These are phyloP conservation scores for Dilophus febrilis DNA, from an alignment of 2,888 invertebrate genomes.

Conservation along the genomic window DNA sequence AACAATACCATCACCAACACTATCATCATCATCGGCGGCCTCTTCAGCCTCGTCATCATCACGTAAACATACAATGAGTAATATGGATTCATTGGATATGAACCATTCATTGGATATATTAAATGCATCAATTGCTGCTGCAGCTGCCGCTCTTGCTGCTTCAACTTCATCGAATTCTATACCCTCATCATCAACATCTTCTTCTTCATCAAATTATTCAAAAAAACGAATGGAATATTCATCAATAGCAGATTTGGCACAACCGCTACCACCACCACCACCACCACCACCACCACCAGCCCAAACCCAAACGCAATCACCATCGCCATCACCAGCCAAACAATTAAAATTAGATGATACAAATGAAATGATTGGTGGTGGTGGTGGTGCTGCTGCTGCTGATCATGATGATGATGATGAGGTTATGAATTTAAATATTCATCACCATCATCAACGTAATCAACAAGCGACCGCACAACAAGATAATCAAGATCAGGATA, in stretches of 20 bases:
- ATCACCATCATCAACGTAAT: background rate
- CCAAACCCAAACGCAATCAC: conserved; percentile 42
- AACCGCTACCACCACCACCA: conserved; percentile 37
- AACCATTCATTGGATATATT: no score
- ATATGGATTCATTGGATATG: conserved; percentile 10
- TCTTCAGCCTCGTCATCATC: conserved; percentile 24
- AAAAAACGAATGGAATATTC: conserved; percentile 31
- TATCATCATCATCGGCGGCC: conserved; percentile 32
- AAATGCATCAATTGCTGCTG: conserved; percentile 30
- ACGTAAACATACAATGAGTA: conserved; percentile 22
- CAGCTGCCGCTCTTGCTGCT: conserved; percentile 28
- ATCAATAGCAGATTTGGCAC: conserved; percentile 29
- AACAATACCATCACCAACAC: no score
- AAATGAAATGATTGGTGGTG: conserved; percentile 20
- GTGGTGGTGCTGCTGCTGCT: conserved; percentile 14
- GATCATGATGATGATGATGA: conserved; percentile 6
- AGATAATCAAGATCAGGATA: no score
- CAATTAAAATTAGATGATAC: conserved; percentile 38
- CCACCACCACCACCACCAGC: conserved; percentile 40
- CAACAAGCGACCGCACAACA: no score
- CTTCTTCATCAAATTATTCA: no score
- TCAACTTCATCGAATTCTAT: no score
- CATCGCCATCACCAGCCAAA: conserved; percentile 40
- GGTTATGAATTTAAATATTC: background rate
- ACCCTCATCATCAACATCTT: no score